Conservation (phyloP, 2,888 invertebrate species). For the Oconnorella tubifera region DNA sequence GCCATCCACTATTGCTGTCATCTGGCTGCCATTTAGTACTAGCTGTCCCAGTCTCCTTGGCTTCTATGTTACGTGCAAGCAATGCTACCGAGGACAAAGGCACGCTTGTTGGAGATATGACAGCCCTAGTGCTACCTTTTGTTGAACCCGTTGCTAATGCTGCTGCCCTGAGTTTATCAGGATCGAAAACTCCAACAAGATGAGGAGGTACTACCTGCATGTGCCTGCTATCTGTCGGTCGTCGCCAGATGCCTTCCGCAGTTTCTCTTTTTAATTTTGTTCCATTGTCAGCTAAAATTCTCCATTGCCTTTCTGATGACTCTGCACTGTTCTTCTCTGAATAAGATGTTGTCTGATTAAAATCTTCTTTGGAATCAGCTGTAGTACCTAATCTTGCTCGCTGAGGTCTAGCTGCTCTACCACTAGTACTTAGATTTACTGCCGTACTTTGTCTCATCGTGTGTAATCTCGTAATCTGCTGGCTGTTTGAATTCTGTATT, state of each 20-base stretch:
- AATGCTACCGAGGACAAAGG: background rate
- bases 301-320: background rate
- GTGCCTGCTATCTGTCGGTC: conserved; percentile 9
- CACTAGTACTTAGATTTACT: background rate
- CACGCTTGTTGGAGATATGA: background rate
- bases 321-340: background rate
- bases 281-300: background rate
- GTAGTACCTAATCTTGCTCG: background rate
- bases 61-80: background rate
- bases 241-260: conserved; percentile 12
- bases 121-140: no score
- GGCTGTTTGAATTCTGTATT: no score
- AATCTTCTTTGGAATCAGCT: background rate
- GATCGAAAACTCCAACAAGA: conserved; percentile 26
- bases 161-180: background rate
- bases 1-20: background rate
- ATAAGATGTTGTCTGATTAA: no score
- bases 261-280: background rate
- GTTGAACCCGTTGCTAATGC: no score
- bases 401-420: background rate
- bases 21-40: background rate
- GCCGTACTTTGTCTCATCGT: background rate
- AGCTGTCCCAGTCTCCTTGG: background rate
- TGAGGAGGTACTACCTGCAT: conserved; percentile 21
- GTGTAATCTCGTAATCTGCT: no score